Conservation (phyloP, 2,888 invertebrate genomes). For the Drosophila dives region DNA sequence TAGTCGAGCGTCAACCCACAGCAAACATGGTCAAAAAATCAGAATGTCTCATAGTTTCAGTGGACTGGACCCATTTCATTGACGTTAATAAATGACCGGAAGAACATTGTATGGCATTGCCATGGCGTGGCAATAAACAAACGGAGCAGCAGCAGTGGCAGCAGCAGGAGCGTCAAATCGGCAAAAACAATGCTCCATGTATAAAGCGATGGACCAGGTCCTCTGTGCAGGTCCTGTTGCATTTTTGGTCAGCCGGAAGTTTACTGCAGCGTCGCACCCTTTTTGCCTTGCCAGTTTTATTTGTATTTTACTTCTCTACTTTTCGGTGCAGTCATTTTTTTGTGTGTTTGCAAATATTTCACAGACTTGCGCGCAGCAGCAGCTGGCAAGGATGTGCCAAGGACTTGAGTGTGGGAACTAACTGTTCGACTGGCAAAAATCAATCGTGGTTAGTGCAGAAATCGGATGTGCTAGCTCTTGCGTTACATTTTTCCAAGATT, state of each 20-base stretch:
- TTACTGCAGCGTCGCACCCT: constrained; percentile 77
- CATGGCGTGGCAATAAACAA: constrained; percentile 76
- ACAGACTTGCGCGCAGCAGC: constrained; percentile 63
- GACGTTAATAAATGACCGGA: constrained; percentile 81
- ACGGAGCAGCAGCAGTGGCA: constrained; percentile 49
- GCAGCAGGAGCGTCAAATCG: constrained; percentile 40
- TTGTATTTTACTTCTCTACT: constrained; percentile 32
- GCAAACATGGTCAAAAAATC: constrained; percentile 50
- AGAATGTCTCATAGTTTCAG: constrained; percentile 45
- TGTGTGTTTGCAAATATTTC: constrained; percentile 73
- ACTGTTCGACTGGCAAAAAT: constrained; percentile 63
- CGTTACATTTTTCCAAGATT: constrained; percentile 52
- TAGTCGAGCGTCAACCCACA: constrained; percentile 57
- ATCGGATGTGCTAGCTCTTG: constrained; percentile 62
- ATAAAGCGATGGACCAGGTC: constrained; percentile 49
- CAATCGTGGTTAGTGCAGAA: constrained; percentile 67
- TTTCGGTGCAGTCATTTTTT: constrained; percentile 46
- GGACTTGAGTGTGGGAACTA: constrained; percentile 57
- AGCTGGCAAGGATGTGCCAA: constrained; percentile 51
- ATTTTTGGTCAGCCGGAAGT: constrained; percentile 75
- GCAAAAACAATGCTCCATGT: constrained; percentile 46
- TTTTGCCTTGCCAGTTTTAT: constrained; percentile 50
- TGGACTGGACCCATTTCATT: constrained; percentile 67
- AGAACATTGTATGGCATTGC: constrained; percentile 77
- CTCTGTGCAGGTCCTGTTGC: constrained; percentile 70